Conservation (phyloP, 2,888 invertebrate genomes). For the Heteromurus nitidus region DNA sequence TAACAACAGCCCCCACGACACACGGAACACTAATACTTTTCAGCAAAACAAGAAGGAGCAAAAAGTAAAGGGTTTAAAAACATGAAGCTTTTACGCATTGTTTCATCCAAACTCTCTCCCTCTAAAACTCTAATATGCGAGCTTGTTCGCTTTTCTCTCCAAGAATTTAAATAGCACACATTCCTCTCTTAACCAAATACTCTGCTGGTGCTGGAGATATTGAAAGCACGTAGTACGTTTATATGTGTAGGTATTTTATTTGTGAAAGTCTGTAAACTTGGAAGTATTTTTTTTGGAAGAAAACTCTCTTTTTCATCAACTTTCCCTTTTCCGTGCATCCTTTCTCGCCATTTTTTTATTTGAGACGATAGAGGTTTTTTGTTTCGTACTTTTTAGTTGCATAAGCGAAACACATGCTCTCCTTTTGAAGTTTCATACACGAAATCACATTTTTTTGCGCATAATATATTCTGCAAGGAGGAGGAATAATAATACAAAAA, state of each 20-base stretch:
- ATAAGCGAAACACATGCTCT: too few relatives aligned
- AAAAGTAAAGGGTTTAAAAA: conserved; percentile 34
- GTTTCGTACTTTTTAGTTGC: too few relatives aligned
- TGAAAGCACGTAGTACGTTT: conserved; percentile 36
- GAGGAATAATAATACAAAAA: too few relatives aligned
- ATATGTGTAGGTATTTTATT: too few relatives aligned
- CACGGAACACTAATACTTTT: neutral
- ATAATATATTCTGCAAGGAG: too few relatives aligned
- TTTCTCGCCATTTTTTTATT: neutral
- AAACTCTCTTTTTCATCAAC: too few relatives aligned
- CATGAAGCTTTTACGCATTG: conserved; percentile 34
- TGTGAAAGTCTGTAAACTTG: neutral
- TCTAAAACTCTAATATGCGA: conserved; percentile 31
- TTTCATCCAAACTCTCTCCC: conserved; percentile 51
- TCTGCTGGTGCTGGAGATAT: conserved; percentile 4
- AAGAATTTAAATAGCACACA: conserved; percentile 64
- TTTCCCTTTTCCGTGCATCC: too few relatives aligned
- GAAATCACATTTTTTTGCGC: too few relatives aligned
- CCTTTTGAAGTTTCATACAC: too few relatives aligned
- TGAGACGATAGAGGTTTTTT: too few relatives aligned
- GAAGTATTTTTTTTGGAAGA: neutral
- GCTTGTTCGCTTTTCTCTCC: conserved; percentile 38
- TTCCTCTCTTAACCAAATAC: conserved; percentile 54
- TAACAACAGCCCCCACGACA: conserved; percentile 3
- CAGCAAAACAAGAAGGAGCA: conserved; percentile 25